Evolutionary conservation across 2,888 invertebrate genomes (phyloP).

Genomic region (Drosophila kanekoi): DNA sequence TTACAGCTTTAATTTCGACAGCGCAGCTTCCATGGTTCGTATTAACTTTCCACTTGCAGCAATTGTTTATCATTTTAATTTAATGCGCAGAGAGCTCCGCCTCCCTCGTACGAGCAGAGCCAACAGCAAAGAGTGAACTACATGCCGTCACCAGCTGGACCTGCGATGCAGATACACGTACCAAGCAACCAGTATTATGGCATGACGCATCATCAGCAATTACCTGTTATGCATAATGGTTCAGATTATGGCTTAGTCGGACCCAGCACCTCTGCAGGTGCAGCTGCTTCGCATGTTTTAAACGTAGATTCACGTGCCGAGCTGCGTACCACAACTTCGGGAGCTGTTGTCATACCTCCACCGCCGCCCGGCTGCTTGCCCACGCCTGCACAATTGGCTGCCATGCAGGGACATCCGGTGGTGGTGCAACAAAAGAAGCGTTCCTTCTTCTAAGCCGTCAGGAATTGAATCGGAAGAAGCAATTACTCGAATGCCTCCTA

Average conservation of each 20-base stretch:
- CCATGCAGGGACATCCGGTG: constrained; percentile 83
- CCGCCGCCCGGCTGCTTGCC: constrained; percentile 84
- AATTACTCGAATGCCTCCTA: constrained; percentile 51
- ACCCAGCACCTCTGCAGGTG: constrained; percentile 67
- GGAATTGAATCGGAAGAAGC: not conserved
- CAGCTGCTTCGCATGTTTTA: constrained; percentile 56
- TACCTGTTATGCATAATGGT: constrained; percentile 45
- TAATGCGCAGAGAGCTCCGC: constrained; percentile 78
- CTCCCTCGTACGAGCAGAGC: constrained; percentile 84
- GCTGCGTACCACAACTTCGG: constrained; percentile 67
- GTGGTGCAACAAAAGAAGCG: constrained; percentile 78
- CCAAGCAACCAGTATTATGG: constrained; percentile 74
- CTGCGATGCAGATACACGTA: constrained; percentile 36
- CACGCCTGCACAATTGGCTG: constrained; percentile 83
- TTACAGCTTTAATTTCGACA: constrained; percentile 49
- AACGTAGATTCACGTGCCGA: constrained; percentile 74
- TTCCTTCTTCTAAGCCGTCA: constrained; percentile 70
- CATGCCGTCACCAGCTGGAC: constrained; percentile 25
- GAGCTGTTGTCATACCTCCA: constrained; percentile 82
- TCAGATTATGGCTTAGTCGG: constrained; percentile 54
- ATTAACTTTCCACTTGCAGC: not conserved
- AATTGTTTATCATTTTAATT: constrained; percentile 2
- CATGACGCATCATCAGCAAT: constrained; percentile 72
- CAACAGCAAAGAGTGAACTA: constrained; percentile 53
- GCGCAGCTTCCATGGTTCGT: constrained; percentile 58